phyloP scores from a whole-genome alignment of 2,113 vertebrate species.

The Dicerorhinus sumatrensis region DNA sequence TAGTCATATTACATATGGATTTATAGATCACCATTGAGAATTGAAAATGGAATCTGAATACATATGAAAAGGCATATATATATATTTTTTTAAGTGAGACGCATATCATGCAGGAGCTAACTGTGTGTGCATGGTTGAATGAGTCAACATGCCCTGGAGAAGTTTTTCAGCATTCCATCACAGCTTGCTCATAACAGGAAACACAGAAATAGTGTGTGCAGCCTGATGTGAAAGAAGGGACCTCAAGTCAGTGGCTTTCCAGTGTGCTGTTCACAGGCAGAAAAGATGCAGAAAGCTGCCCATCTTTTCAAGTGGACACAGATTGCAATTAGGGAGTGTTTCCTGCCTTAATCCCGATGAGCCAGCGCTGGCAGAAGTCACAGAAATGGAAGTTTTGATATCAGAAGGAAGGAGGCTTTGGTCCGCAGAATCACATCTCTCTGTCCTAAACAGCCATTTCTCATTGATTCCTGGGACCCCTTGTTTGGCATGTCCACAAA shows the following conservation, averaged over 20 bases:
- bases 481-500: not conserved
- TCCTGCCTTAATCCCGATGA: not conserved
- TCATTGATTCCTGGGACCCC: not conserved
- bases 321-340: fast-evolving
- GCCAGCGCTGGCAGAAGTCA: not conserved
- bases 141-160: not conserved
- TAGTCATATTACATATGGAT: not conserved
- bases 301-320: not conserved
- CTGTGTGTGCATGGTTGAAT: not conserved
- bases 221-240: not conserved
- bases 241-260: not conserved
- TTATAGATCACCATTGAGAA: not conserved
- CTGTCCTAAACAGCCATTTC: not conserved
- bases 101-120: not conserved
- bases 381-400: not conserved
- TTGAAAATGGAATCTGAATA: not conserved
- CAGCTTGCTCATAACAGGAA: not conserved
- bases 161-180: not conserved
- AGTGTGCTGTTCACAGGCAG: not conserved
- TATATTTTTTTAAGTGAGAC: not conserved
- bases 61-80: not conserved
- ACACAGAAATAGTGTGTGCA: not conserved
- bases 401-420: not conserved
- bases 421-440: not conserved
- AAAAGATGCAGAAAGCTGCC: not conserved